Base-by-base conservation (phyloP, 2,888 invertebrate species). In the Micoletzkya japonica region DNA sequence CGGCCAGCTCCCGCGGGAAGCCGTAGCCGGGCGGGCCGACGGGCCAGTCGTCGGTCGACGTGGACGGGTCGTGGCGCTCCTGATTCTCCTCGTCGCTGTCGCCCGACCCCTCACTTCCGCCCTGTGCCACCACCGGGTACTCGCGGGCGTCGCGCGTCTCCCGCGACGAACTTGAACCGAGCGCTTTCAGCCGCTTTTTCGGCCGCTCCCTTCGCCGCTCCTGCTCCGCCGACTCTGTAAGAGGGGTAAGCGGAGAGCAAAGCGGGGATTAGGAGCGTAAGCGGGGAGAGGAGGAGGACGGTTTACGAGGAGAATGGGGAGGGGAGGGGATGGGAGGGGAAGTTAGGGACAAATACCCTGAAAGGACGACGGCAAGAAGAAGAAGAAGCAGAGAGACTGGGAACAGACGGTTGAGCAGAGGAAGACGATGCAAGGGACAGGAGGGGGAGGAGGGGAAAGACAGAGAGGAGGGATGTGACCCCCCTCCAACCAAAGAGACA, bases 11-110 rank as follows among this genome's bases (percentile, higher is more conserved):
- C 56, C 69, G 67, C 4, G 82, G 81, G 61, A 82, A 80, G 30
- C 79, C 78, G 70, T 76, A 77, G 17, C 80, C 82, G 6, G 79
- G 78, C 36, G 81, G 81, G 10, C 80, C 79, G 60, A 80, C 64
- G 7, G 81, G 81, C 76, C 80, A 82, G 66, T 82, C 82, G 59
- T 73, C 76, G 54, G 58, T 32, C 26, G 54, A 44, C 2, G 56
- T 20, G 24, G 50, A 34, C 14, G 34, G 64, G 24, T 37, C 64
- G 26, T 44, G 10, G 44, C 20, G 10, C 20, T 44, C 20, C 44
- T 14, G 20, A 44, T 44, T 44, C n/a, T n/a, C n/a, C n/a, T n/a
- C n/a, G n/a, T n/a, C n/a, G n/a, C n/a, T n/a, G n/a, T n/a, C n/a
- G n/a, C n/a, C n/a, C n/a, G n/a, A n/a, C n/a, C 30, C 28, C 32